Evolutionary conservation across 2,888 invertebrate genomes (phyloP).

Genomic region (Catonia carolina): DNA sequence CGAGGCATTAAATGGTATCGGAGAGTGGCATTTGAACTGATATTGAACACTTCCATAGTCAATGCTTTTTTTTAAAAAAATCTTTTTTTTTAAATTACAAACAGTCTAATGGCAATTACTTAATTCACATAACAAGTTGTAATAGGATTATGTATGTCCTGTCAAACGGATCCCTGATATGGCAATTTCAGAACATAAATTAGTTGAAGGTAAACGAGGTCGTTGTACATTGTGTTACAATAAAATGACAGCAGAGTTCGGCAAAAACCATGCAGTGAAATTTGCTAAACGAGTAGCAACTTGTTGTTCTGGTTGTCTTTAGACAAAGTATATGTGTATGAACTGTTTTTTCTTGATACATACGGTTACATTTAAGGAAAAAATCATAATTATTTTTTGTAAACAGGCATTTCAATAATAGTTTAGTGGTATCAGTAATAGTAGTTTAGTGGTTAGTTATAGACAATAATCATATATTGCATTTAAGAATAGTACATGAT

Average conservation of each 20-base stretch:
- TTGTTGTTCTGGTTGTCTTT: neutral
- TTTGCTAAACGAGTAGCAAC: neutral
- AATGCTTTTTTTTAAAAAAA: slow-evolving; percentile 1
- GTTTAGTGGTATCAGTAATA: too few species aligned
- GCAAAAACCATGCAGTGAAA: neutral
- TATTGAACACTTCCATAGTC: slow-evolving; percentile 1
- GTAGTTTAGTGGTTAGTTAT: too few species aligned
- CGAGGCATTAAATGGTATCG: slow-evolving; percentile 5
- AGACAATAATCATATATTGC: too few species aligned
- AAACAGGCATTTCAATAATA: too few species aligned
- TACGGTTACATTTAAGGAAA: too few species aligned
- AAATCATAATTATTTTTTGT: too few species aligned
- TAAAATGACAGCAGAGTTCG: neutral
- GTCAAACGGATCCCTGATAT: neutral
- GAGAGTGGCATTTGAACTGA: slow-evolving; percentile 4
- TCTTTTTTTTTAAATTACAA: neutral
- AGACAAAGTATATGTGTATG: neutral
- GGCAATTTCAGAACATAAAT: neutral
- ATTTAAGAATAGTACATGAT: too few species aligned
- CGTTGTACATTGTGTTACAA: slow-evolving; percentile 1
- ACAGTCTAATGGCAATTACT: neutral
- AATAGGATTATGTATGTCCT: neutral
- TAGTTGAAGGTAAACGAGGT: neutral
- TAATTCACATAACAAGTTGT: neutral
- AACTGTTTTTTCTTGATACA: neutral